Evolutionary conservation across 2,113 vertebrate genomes (phyloP), one percentile per base, ranked within the genome.

Genomic region (Apteryx owenii): DNA sequence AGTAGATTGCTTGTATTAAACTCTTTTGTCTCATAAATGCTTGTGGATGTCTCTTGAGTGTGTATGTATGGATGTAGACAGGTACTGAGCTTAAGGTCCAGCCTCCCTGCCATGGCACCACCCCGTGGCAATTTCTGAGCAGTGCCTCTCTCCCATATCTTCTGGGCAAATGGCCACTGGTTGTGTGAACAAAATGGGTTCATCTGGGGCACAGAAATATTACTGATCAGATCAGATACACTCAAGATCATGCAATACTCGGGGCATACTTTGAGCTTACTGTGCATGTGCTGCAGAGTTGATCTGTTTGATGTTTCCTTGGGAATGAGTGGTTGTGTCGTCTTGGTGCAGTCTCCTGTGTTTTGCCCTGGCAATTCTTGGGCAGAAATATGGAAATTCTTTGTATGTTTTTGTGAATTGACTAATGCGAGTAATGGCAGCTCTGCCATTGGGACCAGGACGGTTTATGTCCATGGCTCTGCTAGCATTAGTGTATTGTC

Each of bases 41-140:
- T 65, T 62, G 18, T 0, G 4, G 58, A 15, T 36, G 18, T 51
- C 12, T 51, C 22, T 33, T 44, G 38, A 38, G 25, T 38, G 26
- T 62, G 25, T 31, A 16, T 1, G 3, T 40, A 58, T 92, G 85
- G 54, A 48, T 51, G 36, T 48, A 53, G 72, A 44, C 42, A 54
- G 48, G 53, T 72, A 40, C n/a, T 56, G 73, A 72, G 70, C 58
- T 90, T 91, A 80, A 77, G 53, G 20, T 62, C 40, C 25, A 78
- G 31, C 40, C 33, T 79, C 14, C 0, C 0, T 46, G 46, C 29
- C 2, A 0, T 44, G 42, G 14, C 31, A n/a, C 11, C 22, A 13
- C 17, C 26, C 58, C 9, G 17, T 36, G 2, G 5, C 29, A 22
- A 0, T 54, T 79, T 15, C 54, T 11, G 58, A 72, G 20, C 70